Evolutionary conservation across 2,797 vertebrate genomes (phyloP).

Genomic region (Takifugu ocellatus): DNA sequence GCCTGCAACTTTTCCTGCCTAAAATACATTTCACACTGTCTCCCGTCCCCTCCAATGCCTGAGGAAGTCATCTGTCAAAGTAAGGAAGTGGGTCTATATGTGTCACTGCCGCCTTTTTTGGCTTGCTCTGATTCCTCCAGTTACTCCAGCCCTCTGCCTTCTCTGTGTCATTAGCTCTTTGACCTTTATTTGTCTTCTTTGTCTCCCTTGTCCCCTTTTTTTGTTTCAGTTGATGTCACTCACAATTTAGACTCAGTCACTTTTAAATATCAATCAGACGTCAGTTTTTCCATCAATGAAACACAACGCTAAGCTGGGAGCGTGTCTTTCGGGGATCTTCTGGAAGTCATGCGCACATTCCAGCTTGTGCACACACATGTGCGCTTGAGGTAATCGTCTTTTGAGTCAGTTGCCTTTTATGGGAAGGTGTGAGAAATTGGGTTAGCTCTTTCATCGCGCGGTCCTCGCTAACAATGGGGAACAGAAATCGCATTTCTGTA

Average conservation of each 20-base stretch:
- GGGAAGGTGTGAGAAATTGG: constrained; percentile 39
- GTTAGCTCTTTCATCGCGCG: constrained; percentile 42
- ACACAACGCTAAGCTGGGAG: no score
- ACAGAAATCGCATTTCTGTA: constrained; percentile 37
- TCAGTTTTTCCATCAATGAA: no score
- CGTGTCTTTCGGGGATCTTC: no score
- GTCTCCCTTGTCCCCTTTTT: background rate
- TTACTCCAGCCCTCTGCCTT: constrained; percentile 42
- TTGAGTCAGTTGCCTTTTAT: constrained; percentile 36
- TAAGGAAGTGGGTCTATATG: constrained; percentile 15
- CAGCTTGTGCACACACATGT: background rate
- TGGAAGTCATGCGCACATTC: background rate
- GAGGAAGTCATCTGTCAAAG: constrained; percentile 53
- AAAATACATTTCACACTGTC: constrained; percentile 56
- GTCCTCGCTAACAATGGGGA: constrained; percentile 32
- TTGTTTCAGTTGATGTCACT: background rate
- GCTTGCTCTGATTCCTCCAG: constrained; percentile 58
- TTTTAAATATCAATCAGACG: no score
- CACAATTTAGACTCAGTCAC: no score
- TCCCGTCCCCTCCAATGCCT: constrained; percentile 22
- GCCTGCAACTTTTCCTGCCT: background rate
- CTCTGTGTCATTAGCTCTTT: constrained; percentile 61
- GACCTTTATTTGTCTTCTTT: constrained; percentile 29
- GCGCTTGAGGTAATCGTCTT: constrained; percentile 28
- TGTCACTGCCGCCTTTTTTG: constrained; percentile 26